Conservation (phyloP, 2,888 invertebrate genomes). For the Chloromyia formosa region DNA sequence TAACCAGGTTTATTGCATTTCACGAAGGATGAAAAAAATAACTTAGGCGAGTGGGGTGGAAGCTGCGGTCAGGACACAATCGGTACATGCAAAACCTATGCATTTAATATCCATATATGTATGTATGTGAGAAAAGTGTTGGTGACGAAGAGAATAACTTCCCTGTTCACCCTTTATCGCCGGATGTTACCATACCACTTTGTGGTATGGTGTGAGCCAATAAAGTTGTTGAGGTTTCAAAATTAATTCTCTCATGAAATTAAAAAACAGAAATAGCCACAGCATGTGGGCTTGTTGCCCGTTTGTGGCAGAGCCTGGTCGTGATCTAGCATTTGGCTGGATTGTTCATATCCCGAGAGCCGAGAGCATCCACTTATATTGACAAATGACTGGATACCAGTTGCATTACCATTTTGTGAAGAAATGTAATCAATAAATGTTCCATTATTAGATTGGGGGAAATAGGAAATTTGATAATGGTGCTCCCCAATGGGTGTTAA, state of each 20-base stretch:
- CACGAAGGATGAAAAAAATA: background rate
- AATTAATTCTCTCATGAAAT: slow-evolving; percentile 36
- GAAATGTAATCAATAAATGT: background rate
- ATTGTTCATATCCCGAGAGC: background rate
- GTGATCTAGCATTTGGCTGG: background rate
- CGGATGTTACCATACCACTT: background rate
- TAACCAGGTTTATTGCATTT: slow-evolving; percentile 2
- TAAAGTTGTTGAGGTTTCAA: slow-evolving; percentile 30
- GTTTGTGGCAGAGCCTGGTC: background rate
- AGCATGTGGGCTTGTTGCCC: slow-evolving; percentile 1
- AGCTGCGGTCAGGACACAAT: background rate
- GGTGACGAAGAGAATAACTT: slow-evolving; percentile 5
- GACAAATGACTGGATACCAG: background rate
- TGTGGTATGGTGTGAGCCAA: slow-evolving; percentile 25
- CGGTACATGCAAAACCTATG: no score
- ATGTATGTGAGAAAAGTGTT: background rate
- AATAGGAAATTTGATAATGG: no score
- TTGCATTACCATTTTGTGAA: background rate
- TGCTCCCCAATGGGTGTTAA: no score
- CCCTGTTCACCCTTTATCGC: background rate
- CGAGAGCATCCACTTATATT: background rate
- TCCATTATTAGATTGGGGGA: background rate
- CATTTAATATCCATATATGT: no score
- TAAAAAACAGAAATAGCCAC: slow-evolving; percentile 17
- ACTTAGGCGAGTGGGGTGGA: background rate